Conservation (phyloP, 2,888 invertebrate genomes). For the Ditylenchus weischeri region DNA sequence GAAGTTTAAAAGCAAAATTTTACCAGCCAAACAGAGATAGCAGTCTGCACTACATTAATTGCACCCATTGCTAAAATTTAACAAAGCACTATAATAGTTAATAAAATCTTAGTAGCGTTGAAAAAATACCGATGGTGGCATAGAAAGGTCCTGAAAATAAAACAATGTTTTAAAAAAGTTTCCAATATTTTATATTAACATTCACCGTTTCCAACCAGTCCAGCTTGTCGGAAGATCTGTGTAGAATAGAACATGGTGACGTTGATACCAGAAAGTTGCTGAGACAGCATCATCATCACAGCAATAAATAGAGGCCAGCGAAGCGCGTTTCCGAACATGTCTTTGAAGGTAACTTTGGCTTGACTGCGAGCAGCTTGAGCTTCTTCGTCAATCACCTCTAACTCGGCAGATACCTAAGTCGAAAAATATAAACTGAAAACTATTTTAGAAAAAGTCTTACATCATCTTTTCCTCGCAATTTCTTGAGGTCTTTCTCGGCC, state of each 20-base stretch:
- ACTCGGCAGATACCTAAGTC: constrained; percentile 40
- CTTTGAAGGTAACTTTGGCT: constrained; percentile 32
- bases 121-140: constrained; percentile 70
- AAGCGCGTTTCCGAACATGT: constrained; percentile 60
- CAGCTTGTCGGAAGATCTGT: constrained; percentile 72
- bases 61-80: constrained; percentile 81
- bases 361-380: constrained; percentile 31
- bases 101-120: no score
- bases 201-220: constrained; percentile 63
- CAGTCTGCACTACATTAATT: constrained; percentile 77
- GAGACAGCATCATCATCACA: constrained; percentile 78
- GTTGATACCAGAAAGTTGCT: constrained; percentile 75
- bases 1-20: no score
- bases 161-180: background rate
- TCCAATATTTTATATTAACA: background rate
- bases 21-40: constrained; percentile 67
- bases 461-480: constrained; percentile 74
- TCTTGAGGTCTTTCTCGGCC: constrained; percentile 65
- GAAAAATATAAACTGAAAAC: background rate
- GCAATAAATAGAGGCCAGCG: constrained; percentile 77
- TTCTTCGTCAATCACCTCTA: constrained; percentile 51
- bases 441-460: constrained; percentile 25
- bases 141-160: constrained; percentile 66
- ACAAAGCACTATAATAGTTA: constrained; percentile 66
- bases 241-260: constrained; percentile 78